Evolutionary conservation across 2,113 vertebrate genomes (phyloP).

Genomic region (Promerops cafer): DNA sequence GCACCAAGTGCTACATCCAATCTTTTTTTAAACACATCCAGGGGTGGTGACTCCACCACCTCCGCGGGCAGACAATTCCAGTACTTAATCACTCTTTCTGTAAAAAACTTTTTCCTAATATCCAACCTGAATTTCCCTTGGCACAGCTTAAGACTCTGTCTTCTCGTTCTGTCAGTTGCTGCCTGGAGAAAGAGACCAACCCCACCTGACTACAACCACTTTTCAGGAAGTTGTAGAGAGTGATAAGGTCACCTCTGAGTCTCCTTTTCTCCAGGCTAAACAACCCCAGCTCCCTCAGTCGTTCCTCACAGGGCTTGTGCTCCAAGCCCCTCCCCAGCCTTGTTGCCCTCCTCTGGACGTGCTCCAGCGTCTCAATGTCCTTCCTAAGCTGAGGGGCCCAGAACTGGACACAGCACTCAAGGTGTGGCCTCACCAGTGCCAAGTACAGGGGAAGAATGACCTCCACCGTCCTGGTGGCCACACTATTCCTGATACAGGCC

Average conservation of each 20-base stretch:
- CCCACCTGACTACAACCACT: fast-evolving
- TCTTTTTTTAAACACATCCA: background rate
- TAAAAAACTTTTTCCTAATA: background rate
- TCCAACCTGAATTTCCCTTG: background rate
- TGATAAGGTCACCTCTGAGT: background rate
- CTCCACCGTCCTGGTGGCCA: background rate
- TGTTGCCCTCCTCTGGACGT: fast-evolving
- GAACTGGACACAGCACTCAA: background rate
- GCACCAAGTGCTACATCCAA: fast-evolving
- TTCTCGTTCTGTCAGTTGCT: background rate
- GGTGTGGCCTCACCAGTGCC: background rate
- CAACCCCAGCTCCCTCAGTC: background rate
- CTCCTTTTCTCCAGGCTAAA: background rate
- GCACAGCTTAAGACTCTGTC: background rate
- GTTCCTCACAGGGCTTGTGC: background rate
- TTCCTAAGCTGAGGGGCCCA: background rate
- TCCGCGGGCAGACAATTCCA: background rate
- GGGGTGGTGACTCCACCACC: background rate
- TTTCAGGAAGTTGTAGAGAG: background rate
- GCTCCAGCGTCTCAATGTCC: fast-evolving
- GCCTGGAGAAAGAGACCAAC: background rate
- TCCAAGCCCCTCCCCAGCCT: background rate
- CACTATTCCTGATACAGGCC: background rate
- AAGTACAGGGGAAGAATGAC: fast-evolving
- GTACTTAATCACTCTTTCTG: background rate